Evolutionary conservation across 2,888 invertebrate species (phyloP), one percentile per base, ranked within the genome.

Genomic region (Hydriomena furcata): DNA sequence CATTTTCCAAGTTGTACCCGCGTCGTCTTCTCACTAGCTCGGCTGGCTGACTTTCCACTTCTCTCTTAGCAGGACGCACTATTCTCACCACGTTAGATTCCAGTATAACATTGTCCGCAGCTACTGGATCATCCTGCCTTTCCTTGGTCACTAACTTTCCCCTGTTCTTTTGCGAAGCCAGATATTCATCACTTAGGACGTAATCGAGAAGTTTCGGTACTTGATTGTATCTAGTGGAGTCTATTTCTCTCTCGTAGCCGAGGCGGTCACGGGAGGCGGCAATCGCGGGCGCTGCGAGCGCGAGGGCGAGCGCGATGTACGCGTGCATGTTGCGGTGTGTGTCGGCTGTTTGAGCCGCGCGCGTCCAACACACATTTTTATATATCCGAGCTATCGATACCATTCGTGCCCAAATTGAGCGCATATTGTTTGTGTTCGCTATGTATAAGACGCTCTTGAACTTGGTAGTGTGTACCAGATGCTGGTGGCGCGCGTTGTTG

Each of bases 1-100:
- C 91, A 61, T 91, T 83, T 71, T 91, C 90, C 65, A 91, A 66
- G 68, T 91, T 91, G 71, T 90, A 91, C 17, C 91, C 91, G 12
- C 91, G 80, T 30, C 88, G 73, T 62, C 77, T 76, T 52, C 87
- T 73, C 63, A 86, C 80, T 48, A 89, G 68, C 62, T 75, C 74
- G 35, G 64, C 61, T 44, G 63, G 70, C 47, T 73, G 75, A 31
- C 60, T 66, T 28, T 65, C 68, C 30, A 61, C 63, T 8, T 66
- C 66, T 55, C 71, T 73, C 59, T 78, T 80, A 20, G 71, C 54
- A 20, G 90, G 83, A 45, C 76, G 74, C 60, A 85, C 65, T 61
- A 91, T 82, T 52, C 69, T 82, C 61, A 91, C 74, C 25, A 81
- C 73, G 55, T 91, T 89, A 1, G 91, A 91, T 70, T 89, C 82